Evolutionary conservation across 2,888 invertebrate species (phyloP), one percentile per base, ranked within the genome.

Genomic region (Acanthoscelides obtectus): DNA sequence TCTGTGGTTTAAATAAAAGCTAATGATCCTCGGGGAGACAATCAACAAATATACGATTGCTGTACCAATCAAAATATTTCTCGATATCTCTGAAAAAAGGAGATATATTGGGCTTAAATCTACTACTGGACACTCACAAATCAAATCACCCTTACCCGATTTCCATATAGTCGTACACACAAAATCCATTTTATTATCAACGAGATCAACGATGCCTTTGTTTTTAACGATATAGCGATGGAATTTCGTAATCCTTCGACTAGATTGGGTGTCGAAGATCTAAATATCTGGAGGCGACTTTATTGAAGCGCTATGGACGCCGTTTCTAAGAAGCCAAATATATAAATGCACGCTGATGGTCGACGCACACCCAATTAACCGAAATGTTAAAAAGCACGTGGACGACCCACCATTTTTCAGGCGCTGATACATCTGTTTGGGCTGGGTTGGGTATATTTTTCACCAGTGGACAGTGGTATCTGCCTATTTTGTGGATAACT

Each of bases 311-410:
- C 45, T 45, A 45, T 45, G 45, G 45, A 4, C 17, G 45, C 17
- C 45, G 45, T 12, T 45, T 45, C 45, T 45, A 45, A 45, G 45
- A 45, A 45, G 45, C 45, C 45, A 17, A 3, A 45, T 45, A 17
- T 45, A 45, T 45, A 6, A 6, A 45, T 12, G 45, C 45, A 45
- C 45, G 17, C 17, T 3, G 45, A 45, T 12, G 45, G 45, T 45
- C 12, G 45, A 45, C 17, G 12, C 45, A 45, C 45, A 45, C 45
- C 71, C 68, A 71, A 71, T 71, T 71, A 71, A 71, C 68, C 68
- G 67, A 22, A 64, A 68, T 25, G 71, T 66, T 5, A 71, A 22
- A 66, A 68, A 67, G 67, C 45, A 70, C 66, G 22, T 20, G 68
- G 25, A 17, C 21, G 71, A 27, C 66, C 63, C 27, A 70, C 70